phyloP scores from a whole-genome alignment of 2,113 vertebrate genomes.

The Ariopsis seemanni region DNA sequence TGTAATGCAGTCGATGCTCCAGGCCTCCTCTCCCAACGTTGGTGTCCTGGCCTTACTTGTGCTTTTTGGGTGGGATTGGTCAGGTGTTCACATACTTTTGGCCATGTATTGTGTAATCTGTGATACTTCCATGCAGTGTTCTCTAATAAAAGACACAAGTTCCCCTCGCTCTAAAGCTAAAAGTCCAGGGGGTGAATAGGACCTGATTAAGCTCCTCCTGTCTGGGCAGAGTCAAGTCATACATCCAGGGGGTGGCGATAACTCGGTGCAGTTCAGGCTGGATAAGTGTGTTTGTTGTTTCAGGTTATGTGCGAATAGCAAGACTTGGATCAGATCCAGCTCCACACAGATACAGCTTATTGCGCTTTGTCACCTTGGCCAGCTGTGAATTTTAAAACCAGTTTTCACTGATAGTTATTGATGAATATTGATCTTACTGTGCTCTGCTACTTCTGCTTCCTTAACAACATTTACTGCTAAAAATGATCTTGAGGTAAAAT shows the following conservation, averaged over 20 bases:
- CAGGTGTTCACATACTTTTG: not conserved
- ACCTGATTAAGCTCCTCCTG: not conserved
- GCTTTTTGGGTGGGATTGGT: not conserved
- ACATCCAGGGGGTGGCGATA: not conserved
- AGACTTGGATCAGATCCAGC: not conserved
- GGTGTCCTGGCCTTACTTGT: not conserved
- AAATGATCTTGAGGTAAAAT: no score
- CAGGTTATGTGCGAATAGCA: not conserved
- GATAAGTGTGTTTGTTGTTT: not conserved
- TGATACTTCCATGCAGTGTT: not conserved
- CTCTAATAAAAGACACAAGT: not conserved
- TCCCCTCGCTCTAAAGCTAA: not conserved
- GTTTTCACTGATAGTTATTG: no score
- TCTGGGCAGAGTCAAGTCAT: not conserved
- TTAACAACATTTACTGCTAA: no score
- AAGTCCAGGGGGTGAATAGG: not conserved
- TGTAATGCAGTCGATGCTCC: not conserved
- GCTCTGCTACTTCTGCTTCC: no score
- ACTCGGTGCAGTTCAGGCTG: not conserved
- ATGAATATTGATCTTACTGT: no score
- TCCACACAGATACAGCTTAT: no score
- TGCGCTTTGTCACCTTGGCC: no score
- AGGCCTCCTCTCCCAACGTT: not conserved
- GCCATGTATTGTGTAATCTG: not conserved
- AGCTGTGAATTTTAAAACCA: no score